Percentiles rank a stretch among this genome's conserved stretches.
Evolutionary conservation across 2,113 vertebrate genomes (phyloP).

Genomic region (Sinocyclocheilus rhinocerous): DNA sequence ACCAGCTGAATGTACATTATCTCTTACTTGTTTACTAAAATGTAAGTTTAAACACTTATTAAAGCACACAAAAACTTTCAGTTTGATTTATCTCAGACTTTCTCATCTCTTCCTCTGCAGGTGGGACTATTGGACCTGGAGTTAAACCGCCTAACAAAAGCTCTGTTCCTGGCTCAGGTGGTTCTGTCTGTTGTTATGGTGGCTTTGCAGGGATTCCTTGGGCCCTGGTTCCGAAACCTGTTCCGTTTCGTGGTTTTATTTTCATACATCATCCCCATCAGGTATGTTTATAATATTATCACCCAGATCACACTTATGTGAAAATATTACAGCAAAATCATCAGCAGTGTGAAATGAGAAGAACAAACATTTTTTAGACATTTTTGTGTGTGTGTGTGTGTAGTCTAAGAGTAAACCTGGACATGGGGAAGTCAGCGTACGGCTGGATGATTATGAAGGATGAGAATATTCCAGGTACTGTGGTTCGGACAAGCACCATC

Average conservation of each 20-base stretch:
- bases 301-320: neutral
- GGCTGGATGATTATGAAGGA: conserved; percentile 99
- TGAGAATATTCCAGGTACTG: conserved; percentile 93
- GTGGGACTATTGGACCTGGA: conserved; percentile 93
- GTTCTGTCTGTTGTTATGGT: conserved; percentile 92
- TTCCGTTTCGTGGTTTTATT: conserved; percentile 95
- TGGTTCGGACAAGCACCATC: conserved; percentile 97
- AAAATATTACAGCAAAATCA: neutral
- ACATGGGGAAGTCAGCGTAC: conserved; percentile 97
- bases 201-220: conserved; percentile 92
- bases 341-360: neutral
- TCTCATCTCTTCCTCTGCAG: conserved; percentile 65
- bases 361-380: neutral
- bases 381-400: neutral
- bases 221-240: conserved; percentile 93
- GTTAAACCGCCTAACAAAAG: conserved; percentile 94
- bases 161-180: conserved; percentile 92
- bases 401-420: conserved; percentile 95
- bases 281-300: conserved; percentile 73
- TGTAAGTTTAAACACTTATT: too few species aligned
- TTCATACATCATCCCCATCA: conserved; percentile 99
- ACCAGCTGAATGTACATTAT: neutral
- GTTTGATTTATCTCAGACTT: neutral
- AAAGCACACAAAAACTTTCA: neutral
- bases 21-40: neutral